These are phyloP conservation scores for Lota lota DNA, from an alignment of 2,113 vertebrate genomes.

Conservation along the genomic window DNA sequence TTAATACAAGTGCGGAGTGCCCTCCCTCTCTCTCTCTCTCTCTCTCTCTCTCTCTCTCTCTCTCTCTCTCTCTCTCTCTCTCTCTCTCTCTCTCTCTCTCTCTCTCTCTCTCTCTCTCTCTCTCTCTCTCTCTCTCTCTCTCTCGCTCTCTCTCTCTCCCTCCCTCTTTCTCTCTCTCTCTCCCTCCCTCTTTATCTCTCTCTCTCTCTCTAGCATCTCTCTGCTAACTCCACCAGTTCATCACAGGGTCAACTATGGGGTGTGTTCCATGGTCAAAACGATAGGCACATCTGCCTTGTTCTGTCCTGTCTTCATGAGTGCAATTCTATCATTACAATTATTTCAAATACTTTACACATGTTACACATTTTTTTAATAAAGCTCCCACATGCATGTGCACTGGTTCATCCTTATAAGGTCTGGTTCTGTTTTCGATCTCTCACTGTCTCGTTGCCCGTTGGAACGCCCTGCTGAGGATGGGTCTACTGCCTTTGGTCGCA, in stretches of 20 bases:
- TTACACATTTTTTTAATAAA: slow-evolving; percentile 30
- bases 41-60: slow-evolving; percentile 8
- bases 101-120: no score
- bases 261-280: slow-evolving; percentile 53
- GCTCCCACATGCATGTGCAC: slow-evolving; percentile 5
- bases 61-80: no score
- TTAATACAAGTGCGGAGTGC: slow-evolving; percentile 47
- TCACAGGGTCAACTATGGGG: slow-evolving; percentile 21
- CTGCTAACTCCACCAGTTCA: no score
- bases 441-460: neutral
- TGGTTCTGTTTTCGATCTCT: neutral
- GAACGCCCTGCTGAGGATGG: slow-evolving; percentile 10
- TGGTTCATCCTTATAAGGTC: slow-evolving; percentile 15
- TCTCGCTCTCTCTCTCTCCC: no score
- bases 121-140: no score
- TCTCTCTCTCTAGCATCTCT: no score
- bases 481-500: slow-evolving; percentile 22
- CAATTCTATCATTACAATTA: no score
- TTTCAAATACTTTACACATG: no score
- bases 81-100: no score
- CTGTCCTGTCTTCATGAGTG: no score
- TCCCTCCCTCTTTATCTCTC: no score
- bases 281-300: slow-evolving; percentile 12
- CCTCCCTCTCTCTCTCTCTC: slow-evolving; percentile 36
- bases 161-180: no score